Evolutionary conservation across 2,888 invertebrate genomes (phyloP), one percentile per base, ranked within the genome.

Genomic region (Archaeoteleia sp.): DNA sequence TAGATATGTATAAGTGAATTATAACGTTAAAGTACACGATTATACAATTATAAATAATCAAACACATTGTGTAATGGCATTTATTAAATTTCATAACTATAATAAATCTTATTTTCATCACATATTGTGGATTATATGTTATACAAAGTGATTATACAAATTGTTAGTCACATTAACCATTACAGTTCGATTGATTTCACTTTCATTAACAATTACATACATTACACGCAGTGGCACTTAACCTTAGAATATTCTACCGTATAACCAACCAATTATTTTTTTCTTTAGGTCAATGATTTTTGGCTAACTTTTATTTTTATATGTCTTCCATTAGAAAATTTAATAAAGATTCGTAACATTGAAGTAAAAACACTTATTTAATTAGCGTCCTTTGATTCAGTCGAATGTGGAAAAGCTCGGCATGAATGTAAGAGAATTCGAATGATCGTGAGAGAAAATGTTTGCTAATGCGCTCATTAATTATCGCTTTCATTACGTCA

Each of bases 81-180:
- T n/a, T n/a, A n/a, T n/a, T n/a, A n/a, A n/a, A n/a, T n/a, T n/a
- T n/a, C n/a, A n/a, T n/a, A n/a, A n/a, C n/a, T n/a, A n/a, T n/a
- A n/a, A 94, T 79, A 89, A 91, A 79, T 88, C 91, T 20, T 85
- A 94, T 14, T 27, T 9, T 29, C 9, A 8, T 25, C 48, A 35
- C 34, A 35, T 17, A 35, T 8, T 10, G 27, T 48, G 23, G 10
- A 34, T 23, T 43, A 61, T 49, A 69, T 65, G 29, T 73, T 42
- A 49, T 72, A 68, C 35, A 66, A 70, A 66, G 37, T 57, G 48
- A 68, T 49, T 46, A 55, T 63, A 62, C 23, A 67, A 46, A 67
- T 30, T 14, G 43, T 25, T 45, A 25, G 12, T 20, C 45, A 30
- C 10, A 32, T 12, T 32, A n/a, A n/a, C n/a, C n/a, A n/a, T n/a